Conservation (phyloP, 2,888 invertebrate species). For the Acleris cristana region DNA sequence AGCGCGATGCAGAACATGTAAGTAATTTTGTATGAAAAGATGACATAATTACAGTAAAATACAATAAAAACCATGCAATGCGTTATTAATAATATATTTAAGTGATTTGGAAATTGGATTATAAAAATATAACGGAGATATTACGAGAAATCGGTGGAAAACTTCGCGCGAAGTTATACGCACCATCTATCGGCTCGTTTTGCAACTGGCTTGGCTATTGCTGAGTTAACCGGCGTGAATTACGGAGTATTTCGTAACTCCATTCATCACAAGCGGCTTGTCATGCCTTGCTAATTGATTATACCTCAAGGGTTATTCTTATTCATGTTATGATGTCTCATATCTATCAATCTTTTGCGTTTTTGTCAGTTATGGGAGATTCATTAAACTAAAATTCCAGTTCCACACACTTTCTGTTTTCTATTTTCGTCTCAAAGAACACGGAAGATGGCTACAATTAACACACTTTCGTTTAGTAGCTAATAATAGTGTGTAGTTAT, state of each 20-base stretch:
- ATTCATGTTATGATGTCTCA: no score
- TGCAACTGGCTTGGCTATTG: not conserved
- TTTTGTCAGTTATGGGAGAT: no score
- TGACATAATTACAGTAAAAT: not conserved
- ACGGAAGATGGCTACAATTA: no score
- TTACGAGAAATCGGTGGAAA: not conserved
- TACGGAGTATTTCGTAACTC: not conserved
- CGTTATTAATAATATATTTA: not conserved
- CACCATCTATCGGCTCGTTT: slow-evolving; percentile 55
- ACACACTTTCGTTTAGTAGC: no score
- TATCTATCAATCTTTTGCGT: no score
- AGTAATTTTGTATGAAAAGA: slow-evolving; percentile 32
- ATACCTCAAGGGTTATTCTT: no score
- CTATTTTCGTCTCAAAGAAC: no score
- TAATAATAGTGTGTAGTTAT: no score
- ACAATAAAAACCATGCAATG: not conserved
- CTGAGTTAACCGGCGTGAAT: no score
- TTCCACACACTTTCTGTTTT: no score
- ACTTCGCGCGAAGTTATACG: slow-evolving; percentile 15
- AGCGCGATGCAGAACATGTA: slow-evolving; percentile 59
- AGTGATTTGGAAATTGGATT: not conserved
- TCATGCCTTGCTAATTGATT: no score
- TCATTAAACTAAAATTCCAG: no score
- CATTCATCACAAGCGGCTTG: not conserved
- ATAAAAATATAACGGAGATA: not conserved